Conservation (phyloP, 2,113 vertebrate genomes). For the Corydoras maculifer region DNA sequence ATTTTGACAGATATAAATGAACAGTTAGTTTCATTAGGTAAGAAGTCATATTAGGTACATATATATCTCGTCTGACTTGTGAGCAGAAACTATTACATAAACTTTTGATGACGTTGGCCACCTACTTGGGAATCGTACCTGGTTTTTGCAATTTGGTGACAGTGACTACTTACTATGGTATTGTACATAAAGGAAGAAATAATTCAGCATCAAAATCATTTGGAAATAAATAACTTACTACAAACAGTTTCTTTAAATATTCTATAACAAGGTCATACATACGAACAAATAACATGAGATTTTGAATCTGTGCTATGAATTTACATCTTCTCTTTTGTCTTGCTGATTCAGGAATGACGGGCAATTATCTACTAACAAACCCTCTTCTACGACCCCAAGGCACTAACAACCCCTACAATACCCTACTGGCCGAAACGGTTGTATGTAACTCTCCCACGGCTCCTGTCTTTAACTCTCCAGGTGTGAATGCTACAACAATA, state of each 20-base stretch:
- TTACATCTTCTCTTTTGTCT: constrained; percentile 77
- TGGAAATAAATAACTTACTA: background rate
- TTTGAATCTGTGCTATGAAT: constrained; percentile 60
- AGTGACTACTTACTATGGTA: background rate
- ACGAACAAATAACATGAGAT: background rate
- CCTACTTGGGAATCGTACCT: background rate
- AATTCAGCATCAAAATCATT: background rate
- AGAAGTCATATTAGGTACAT: too few relatives aligned
- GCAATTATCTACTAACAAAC: constrained; percentile 99
- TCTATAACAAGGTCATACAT: background rate
- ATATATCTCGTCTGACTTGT: too few relatives aligned
- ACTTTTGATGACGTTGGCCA: too few relatives aligned
- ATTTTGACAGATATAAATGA: too few relatives aligned
- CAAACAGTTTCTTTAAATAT: background rate
- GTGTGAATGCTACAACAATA: constrained; percentile 84
- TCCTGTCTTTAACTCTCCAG: constrained; percentile 99
- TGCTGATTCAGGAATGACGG: constrained; percentile 97
- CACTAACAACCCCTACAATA: constrained; percentile 99
- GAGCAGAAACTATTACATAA: too few relatives aligned
- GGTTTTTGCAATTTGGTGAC: background rate
- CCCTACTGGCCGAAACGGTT: constrained; percentile 99
- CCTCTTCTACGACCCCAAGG: constrained; percentile 99
- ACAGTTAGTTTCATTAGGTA: too few relatives aligned
- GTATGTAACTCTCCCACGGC: constrained; percentile 98
- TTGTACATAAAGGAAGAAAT: background rate